Conservation (phyloP, 2,888 invertebrate genomes). For the Luperina testacea region DNA sequence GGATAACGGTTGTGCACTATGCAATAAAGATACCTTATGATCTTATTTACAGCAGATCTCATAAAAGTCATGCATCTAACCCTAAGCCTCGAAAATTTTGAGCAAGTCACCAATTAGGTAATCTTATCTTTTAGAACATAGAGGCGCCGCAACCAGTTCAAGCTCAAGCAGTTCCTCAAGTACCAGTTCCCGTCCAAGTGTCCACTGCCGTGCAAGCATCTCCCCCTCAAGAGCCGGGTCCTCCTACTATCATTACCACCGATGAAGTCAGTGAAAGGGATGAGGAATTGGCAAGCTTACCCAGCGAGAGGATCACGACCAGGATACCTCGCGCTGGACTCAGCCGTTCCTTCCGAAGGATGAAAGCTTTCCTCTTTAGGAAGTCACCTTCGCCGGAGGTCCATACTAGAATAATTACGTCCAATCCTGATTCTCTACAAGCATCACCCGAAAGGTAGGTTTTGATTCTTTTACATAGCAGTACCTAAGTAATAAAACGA, state of each 20-base stretch:
- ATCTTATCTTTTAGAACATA: slow-evolving; percentile 67
- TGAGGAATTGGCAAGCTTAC: slow-evolving; percentile 60
- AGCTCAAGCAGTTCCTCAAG: slow-evolving; percentile 36
- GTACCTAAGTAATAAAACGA: not conserved
- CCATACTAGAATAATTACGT: slow-evolving; percentile 51
- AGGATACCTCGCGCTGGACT: slow-evolving; percentile 79
- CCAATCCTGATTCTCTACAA: slow-evolving; percentile 73
- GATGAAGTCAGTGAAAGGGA: slow-evolving; percentile 61
- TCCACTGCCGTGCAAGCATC: slow-evolving; percentile 60
- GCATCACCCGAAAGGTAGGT: slow-evolving; percentile 74
- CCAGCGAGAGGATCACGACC: slow-evolving; percentile 61
- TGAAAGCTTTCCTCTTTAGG: slow-evolving; percentile 77
- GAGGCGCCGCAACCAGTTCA: slow-evolving; percentile 65
- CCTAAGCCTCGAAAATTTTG: not conserved
- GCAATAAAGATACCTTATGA: not conserved
- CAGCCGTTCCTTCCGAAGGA: slow-evolving; percentile 75
- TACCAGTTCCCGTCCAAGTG: slow-evolving; percentile 52
- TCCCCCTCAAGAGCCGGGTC: slow-evolving; percentile 37
- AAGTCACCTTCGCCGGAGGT: slow-evolving; percentile 67
- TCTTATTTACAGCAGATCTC: slow-evolving; percentile 1
- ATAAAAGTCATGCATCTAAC: not conserved
- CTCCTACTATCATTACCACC: slow-evolving; percentile 23
- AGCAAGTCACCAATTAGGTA: not conserved
- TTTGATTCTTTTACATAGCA: not conserved
- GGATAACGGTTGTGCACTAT: not conserved